Percentiles rank a stretch among this genome's conserved stretches.
These are phyloP conservation scores for Aythya fuligula DNA, from an alignment of 2,797 vertebrate species.

Conservation along the genomic window DNA sequence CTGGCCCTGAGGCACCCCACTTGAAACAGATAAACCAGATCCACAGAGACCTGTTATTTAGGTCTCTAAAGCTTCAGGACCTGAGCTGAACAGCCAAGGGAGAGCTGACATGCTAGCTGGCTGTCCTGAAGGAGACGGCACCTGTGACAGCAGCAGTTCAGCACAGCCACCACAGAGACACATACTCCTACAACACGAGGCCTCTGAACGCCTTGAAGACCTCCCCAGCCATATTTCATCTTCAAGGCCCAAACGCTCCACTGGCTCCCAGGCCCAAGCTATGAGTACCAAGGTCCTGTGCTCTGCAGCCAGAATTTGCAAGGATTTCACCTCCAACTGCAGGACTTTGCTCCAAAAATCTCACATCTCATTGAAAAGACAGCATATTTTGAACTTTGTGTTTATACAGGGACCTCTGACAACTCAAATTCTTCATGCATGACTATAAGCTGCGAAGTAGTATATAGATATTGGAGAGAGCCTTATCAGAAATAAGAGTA, in stretches of 20 bases:
- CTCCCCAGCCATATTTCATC: neutral
- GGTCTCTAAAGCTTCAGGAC: too few relatives aligned
- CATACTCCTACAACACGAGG: too few relatives aligned
- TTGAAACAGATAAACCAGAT: too few relatives aligned
- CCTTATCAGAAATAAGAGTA: neutral
- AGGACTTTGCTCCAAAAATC: neutral
- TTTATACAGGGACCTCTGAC: neutral
- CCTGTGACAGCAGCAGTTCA: too few relatives aligned
- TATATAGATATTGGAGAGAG: neutral
- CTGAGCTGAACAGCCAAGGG: too few relatives aligned
- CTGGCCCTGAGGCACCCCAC: too few relatives aligned
- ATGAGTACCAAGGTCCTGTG: neutral
- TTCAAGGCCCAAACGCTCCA: neutral
- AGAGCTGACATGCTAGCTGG: too few relatives aligned
- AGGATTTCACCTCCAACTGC: neutral
- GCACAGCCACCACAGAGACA: too few relatives aligned
- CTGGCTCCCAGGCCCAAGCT: neutral
- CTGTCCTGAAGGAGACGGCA: too few relatives aligned
- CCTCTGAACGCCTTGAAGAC: too few relatives aligned
- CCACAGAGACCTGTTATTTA: too few relatives aligned
- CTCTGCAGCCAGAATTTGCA: neutral
- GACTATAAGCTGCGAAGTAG: neutral
- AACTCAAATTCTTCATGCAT: neutral
- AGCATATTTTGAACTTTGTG: neutral
- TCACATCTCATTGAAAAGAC: neutral